Base-by-base conservation (phyloP, 2,888 invertebrate species). In the Clanis bilineata region DNA sequence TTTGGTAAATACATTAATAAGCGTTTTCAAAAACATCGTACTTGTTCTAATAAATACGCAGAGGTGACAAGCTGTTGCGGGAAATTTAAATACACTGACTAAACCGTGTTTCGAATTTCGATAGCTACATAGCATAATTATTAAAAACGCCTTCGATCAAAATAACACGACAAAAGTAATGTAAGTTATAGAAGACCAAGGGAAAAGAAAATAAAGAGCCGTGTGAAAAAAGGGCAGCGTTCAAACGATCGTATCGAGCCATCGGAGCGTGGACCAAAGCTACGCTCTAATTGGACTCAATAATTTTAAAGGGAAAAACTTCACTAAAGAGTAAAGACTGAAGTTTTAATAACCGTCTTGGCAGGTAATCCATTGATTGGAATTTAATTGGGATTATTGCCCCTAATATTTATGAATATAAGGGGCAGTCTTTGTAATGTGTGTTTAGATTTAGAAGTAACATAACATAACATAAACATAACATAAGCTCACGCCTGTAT, bases 151-250 rank as follows among this genome's bases (percentile, higher is more conserved):
- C 15, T 28, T 25, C n/a, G n/a, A 47, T n/a, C 41, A 25, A 39
- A 59, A 43, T 18, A 43, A 10, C 18, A 3, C 41, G 22, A 21
- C 32, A n/a, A 43, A 10, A 21, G 28, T 47, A 45, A 44, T 43
- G 59, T 55, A 44, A 56, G 38, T 59, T 56, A 55, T 43, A 25
- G 18, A 59, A 59, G 55, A 55, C 25, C 23, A 72, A 76, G 73
- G 76, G 71, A 76, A 76, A 70, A 74, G 77, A 72, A 71, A 72
- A 74, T 76, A 74, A 76, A 73, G 69, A 72, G 71, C 71, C 82
- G 85, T 85, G 86, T 82, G 85, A 87, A 86, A 77, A 80, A 79
- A 77, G 77, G 77, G 80, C 76, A 72, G 69, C 70, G 72, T 7
- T 41, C 80, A 79, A 77, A 74, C 78, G 79, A 76, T 78, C 69